Evolutionary conservation across 2,888 invertebrate species (phyloP).

Genomic region (Scaptomyza caliginosa): DNA sequence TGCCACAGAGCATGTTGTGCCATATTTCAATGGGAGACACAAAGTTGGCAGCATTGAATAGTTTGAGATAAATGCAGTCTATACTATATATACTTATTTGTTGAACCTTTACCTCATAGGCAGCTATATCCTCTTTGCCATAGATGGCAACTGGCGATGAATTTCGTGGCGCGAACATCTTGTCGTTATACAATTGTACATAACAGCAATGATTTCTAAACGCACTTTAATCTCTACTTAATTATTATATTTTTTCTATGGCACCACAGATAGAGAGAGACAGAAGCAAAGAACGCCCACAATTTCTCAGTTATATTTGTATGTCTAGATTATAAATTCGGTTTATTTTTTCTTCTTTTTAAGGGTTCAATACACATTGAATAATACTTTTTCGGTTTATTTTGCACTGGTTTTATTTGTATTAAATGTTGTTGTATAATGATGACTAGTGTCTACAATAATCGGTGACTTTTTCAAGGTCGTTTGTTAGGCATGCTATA

Average conservation of each 20-base stretch:
- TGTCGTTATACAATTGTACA: slow-evolving; percentile 17
- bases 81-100: no score
- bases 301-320: slow-evolving; percentile 12
- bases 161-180: slow-evolving; percentile 84
- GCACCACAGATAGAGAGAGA: slow-evolving; percentile 12
- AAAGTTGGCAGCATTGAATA: slow-evolving; percentile 10
- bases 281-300: slow-evolving; percentile 53
- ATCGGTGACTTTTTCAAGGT: slow-evolving; percentile 51
- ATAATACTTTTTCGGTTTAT: slow-evolving; percentile 60
- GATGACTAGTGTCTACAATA: slow-evolving; percentile 60
- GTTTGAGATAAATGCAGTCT: neutral
- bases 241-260: slow-evolving; percentile 25
- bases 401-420: slow-evolving; percentile 45
- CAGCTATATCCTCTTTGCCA: slow-evolving; percentile 83
- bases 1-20: slow-evolving; percentile 17
- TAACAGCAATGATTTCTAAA: slow-evolving; percentile 19
- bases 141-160: slow-evolving; percentile 83
- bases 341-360: slow-evolving; percentile 21
- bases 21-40: slow-evolving; percentile 2
- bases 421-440: slow-evolving; percentile 32
- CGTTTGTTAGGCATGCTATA: slow-evolving; percentile 23
- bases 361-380: slow-evolving; percentile 50
- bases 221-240: slow-evolving; percentile 31
- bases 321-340: slow-evolving; percentile 58
- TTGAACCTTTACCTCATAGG: slow-evolving; percentile 82